Evolutionary conservation across 2,888 invertebrate genomes (phyloP).

Genomic region (Drosophila mimica): DNA sequence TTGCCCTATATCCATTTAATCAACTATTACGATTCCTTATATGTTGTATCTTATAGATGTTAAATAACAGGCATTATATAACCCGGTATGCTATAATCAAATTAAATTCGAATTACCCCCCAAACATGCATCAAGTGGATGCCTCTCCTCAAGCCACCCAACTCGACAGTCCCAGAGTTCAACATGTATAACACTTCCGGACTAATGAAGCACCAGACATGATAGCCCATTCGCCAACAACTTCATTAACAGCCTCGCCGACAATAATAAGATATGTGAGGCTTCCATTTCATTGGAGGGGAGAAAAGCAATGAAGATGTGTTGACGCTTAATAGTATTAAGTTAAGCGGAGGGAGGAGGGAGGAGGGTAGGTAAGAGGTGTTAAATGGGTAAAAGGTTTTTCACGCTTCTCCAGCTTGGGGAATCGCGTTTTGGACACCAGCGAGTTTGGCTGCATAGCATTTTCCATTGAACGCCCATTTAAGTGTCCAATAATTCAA

Average conservation of each 20-base stretch:
- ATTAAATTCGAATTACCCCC: conserved; percentile 61
- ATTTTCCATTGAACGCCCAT: conserved; percentile 68
- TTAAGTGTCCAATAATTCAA: conserved; percentile 81
- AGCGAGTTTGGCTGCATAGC: conserved; percentile 38
- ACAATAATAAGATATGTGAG: conserved; percentile 59
- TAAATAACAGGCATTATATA: conserved; percentile 58
- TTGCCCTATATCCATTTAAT: neutral
- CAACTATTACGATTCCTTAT: neutral
- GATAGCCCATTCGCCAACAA: conserved; percentile 58
- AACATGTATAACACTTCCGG: conserved; percentile 76
- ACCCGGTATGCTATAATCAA: conserved; percentile 60
- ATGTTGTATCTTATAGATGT: conserved; percentile 1
- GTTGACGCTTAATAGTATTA: conserved; percentile 44
- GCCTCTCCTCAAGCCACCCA: neutral
- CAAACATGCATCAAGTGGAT: conserved; percentile 40
- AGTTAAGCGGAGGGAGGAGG: neutral
- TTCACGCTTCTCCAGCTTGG: conserved; percentile 49
- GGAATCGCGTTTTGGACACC: conserved; percentile 23
- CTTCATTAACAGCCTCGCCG: conserved; percentile 68
- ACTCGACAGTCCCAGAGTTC: conserved; percentile 35
- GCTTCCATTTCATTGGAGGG: conserved; percentile 39
- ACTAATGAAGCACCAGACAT: conserved; percentile 65
- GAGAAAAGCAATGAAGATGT: conserved; percentile 40
- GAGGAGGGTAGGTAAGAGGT: conserved; percentile 30
- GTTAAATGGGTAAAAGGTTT: conserved; percentile 55